Base-by-base conservation (phyloP, 2,888 invertebrate genomes). In the Napeogenes inachia region DNA sequence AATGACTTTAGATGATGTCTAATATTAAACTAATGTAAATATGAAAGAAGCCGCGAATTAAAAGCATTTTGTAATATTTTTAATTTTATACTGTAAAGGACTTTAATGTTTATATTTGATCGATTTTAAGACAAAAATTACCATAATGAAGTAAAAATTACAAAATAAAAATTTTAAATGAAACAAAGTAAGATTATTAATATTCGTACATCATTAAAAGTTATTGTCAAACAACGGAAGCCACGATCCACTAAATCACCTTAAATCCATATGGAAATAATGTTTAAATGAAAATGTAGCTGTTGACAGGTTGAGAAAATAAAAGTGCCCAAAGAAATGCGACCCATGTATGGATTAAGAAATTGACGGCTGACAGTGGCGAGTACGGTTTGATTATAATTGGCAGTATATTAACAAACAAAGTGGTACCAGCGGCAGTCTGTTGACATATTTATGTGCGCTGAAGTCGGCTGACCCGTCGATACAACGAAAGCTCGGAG, bases 401-500 rank as follows among this genome's bases (percentile, higher is more conserved):
- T 78, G 77, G 78, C 77, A 76, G 74, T 76, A 89, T 88, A 84
- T 89, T 87, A 85, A 87, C 84, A 85, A 85, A 89, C 84, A 85
- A 83, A 89, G 85, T 88, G 80, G 82, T 77, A 80, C 79, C 83
- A 78, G 83, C 83, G 87, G 88, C 87, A 81, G 78, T 72, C 76
- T 76, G 84, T 73, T 75, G 87, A 82, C 87, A 87, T 88, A 82
- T 89, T 89, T 89, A 89, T 85, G 88, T 79, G 82, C 82, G 74
- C 77, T 73, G 75, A 69, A 59, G 73, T 75, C 78, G 75, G 77
- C 75, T 87, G 89, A 89, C 89, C 89, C 82, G 81, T 84, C 84
- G 84, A 82, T 82, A 84, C 84, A 86, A 84, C 81, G 89, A 87
- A 87, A 86, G 85, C 85, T 82, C 79, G 76, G 80, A 79, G 76